phyloP scores from a whole-genome alignment of 2,797 vertebrate species.

The Cryptoblepharus egeriae region DNA sequence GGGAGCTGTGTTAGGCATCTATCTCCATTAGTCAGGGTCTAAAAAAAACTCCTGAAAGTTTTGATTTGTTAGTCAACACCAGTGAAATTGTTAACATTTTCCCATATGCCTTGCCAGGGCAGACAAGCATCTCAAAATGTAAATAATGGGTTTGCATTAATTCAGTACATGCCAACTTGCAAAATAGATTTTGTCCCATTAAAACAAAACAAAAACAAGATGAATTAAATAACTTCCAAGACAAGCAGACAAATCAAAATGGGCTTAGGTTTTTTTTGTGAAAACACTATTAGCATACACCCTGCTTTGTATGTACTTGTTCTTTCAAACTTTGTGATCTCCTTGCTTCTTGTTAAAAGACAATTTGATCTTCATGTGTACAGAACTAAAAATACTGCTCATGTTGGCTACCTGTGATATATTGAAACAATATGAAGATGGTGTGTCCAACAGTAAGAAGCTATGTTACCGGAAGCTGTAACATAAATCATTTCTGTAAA shows the following conservation, averaged over 20 bases:
- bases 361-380: not conserved
- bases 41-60: not conserved
- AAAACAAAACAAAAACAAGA: slow-evolving; percentile 21
- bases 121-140: slow-evolving; percentile 12
- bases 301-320: slow-evolving; percentile 39
- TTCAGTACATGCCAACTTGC: slow-evolving; percentile 42
- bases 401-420: not conserved
- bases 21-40: slow-evolving; percentile 1
- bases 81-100: not conserved
- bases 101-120: not conserved
- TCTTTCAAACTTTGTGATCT: slow-evolving; percentile 14
- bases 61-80: slow-evolving; percentile 38
- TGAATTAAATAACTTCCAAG: slow-evolving; percentile 40
- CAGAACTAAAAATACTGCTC: slow-evolving; percentile 25
- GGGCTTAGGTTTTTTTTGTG: slow-evolving; percentile 20
- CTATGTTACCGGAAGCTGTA: not conserved
- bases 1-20: not conserved
- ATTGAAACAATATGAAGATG: slow-evolving; percentile 40
- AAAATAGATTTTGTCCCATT: slow-evolving; percentile 39
- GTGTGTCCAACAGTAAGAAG: slow-evolving; percentile 26
- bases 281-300: slow-evolving; percentile 2
- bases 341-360: not conserved
- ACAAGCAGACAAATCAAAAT: slow-evolving; percentile 30
- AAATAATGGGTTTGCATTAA: slow-evolving; percentile 13
- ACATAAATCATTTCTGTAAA: not conserved